Evolutionary conservation across 2,113 vertebrate genomes (phyloP).

Genomic region (Symphodus melops): DNA sequence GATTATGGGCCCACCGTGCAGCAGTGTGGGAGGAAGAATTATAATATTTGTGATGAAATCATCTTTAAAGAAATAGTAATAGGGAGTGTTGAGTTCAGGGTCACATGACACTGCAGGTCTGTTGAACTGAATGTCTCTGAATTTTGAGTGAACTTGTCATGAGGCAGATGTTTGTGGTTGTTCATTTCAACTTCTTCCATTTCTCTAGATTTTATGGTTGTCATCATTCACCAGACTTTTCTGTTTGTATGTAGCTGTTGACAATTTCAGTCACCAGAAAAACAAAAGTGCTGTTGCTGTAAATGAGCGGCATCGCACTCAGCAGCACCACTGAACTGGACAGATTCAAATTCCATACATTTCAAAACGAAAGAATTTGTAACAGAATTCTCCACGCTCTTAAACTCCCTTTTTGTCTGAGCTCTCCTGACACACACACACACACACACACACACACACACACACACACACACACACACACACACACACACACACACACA

Average conservation of each 20-base stretch:
- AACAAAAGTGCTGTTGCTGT: slow-evolving; percentile 8
- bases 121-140: too few species aligned
- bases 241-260: slow-evolving; percentile 17
- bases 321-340: neutral
- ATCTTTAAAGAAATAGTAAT: too few species aligned
- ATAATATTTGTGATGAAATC: neutral
- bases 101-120: too few species aligned
- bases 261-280: slow-evolving; percentile 27
- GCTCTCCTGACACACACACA: too few species aligned
- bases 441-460: neutral
- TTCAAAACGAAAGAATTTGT: slow-evolving; percentile 14
- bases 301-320: slow-evolving; percentile 16
- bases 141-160: too few species aligned
- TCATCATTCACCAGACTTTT: neutral
- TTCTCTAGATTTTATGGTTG: neutral
- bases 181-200: neutral
- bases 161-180: too few species aligned
- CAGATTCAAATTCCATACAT: slow-evolving; percentile 16
- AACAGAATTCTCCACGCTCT: neutral
- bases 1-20: too few species aligned
- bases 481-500: neutral
- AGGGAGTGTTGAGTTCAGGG: too few species aligned
- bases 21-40: neutral
- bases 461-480: slow-evolving; percentile 3
- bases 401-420: neutral